Percentiles rank a stretch among this genome's conserved stretches.
These are phyloP conservation scores for Polyommatus icarus DNA, from an alignment of 2,888 invertebrate genomes.

Conservation along the genomic window DNA sequence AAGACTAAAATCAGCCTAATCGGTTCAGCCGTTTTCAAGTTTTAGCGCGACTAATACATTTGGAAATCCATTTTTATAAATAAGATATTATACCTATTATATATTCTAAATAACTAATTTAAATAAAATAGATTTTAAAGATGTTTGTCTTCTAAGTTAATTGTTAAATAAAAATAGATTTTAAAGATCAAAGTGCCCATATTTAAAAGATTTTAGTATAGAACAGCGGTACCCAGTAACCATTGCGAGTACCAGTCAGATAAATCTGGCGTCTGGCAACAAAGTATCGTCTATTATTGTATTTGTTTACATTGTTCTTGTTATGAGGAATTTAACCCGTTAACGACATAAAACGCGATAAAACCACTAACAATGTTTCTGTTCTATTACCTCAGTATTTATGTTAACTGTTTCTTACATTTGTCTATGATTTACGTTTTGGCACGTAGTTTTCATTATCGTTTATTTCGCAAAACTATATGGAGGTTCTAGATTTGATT, in stretches of 20 bases:
- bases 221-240: neutral
- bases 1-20: too few species aligned
- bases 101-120: too few species aligned
- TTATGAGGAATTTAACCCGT: conserved; percentile 25
- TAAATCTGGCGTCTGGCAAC: conserved; percentile 6
- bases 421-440: conserved; percentile 2
- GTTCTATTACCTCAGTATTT: conserved; percentile 1
- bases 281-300: conserved; percentile 28
- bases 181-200: too few species aligned
- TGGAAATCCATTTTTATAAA: too few species aligned
- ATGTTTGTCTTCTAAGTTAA: too few species aligned
- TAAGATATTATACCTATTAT: too few species aligned
- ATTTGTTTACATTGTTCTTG: conserved; percentile 29
- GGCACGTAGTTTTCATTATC: neutral
- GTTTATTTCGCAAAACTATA: neutral
- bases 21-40: too few species aligned
- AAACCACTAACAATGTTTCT: conserved; percentile 28
- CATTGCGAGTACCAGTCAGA: neutral
- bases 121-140: too few species aligned
- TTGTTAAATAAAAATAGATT: too few species aligned
- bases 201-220: neutral
- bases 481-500: neutral
- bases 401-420: conserved; percentile 8
- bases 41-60: too few species aligned
- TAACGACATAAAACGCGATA: conserved; percentile 27